Conservation (phyloP, 2,113 vertebrate genomes). For the Corythaeola cristata region DNA sequence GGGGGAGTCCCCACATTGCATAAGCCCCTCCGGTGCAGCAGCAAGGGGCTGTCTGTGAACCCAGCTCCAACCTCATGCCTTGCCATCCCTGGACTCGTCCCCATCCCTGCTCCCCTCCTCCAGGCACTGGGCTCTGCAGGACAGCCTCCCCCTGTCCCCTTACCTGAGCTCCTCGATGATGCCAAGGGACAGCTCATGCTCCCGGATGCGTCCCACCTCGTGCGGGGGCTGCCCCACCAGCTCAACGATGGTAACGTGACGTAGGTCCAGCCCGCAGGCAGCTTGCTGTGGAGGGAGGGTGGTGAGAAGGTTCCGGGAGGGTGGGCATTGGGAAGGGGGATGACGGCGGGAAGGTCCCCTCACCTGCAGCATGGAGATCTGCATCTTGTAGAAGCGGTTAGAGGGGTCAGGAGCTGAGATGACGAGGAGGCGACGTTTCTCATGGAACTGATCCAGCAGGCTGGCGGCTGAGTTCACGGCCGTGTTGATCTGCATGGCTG, state of each 20-base stretch:
- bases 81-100: not conserved
- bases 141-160: not conserved
- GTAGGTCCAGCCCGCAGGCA: slow-evolving; percentile 87
- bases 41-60: rapidly evolving
- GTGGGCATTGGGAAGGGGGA: not conserved
- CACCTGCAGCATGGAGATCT: slow-evolving; percentile 92
- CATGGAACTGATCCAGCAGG: slow-evolving; percentile 92
- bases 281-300: slow-evolving; percentile 74
- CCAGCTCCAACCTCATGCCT: not conserved
- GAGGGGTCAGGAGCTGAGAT: slow-evolving; percentile 86
- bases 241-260: slow-evolving; percentile 87
- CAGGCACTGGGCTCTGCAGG: not conserved
- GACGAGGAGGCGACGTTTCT: slow-evolving; percentile 88
- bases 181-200: slow-evolving; percentile 76
- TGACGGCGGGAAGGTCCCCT: not conserved
- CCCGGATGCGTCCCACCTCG: slow-evolving; percentile 88
- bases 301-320: not conserved
- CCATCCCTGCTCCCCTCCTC: rapidly evolving
- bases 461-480: slow-evolving; percentile 81
- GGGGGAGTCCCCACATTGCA: not conserved
- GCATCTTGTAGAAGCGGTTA: slow-evolving; percentile 88
- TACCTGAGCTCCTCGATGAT: slow-evolving; percentile 93
- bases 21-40: not conserved
- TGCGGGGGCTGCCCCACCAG: slow-evolving; percentile 86
- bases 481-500: slow-evolving; percentile 89